A percentile compares a stretch with the other conserved stretches of the same genome.
phyloP scores from a whole-genome alignment of 2,797 vertebrate species.

The Podarcis siculus region DNA sequence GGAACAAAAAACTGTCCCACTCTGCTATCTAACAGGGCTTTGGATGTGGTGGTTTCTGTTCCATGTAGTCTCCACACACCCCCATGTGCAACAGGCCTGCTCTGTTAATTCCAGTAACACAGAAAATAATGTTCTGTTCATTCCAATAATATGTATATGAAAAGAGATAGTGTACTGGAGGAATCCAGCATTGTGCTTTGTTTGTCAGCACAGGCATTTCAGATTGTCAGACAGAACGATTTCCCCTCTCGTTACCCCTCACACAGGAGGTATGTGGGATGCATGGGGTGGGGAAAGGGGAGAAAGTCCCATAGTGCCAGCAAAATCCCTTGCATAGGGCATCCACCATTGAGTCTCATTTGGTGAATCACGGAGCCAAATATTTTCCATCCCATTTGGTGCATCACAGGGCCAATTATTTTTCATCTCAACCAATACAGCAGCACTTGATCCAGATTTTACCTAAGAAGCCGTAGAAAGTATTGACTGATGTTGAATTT shows the following conservation, averaged over 20 bases:
- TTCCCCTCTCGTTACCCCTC: too few species aligned
- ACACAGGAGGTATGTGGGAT: too few species aligned
- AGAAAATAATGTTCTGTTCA: background rate
- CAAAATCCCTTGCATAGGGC: too few species aligned
- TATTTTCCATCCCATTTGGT: too few species aligned
- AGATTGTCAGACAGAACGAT: too few species aligned
- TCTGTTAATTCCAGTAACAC: background rate
- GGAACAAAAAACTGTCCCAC: too few species aligned
- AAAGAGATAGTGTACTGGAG: background rate
- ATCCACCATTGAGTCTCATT: too few species aligned
- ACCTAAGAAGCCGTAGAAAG: constrained; percentile 5
- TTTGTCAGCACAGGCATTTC: too few species aligned
- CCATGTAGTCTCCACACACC: background rate
- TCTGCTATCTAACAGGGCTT: background rate
- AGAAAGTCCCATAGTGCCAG: too few species aligned
- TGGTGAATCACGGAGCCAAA: too few species aligned
- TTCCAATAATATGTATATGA: background rate
- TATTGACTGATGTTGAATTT: background rate
- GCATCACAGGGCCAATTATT: background rate
- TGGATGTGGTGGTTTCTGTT: background rate
- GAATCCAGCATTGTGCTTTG: background rate
- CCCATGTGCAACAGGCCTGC: too few species aligned
- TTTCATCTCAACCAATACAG: constrained; percentile 36
- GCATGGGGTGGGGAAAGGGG: too few species aligned
- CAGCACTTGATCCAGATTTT: background rate